These are phyloP conservation scores for Betta splendens DNA, from an alignment of 2,797 vertebrate species.

Conservation along the genomic window DNA sequence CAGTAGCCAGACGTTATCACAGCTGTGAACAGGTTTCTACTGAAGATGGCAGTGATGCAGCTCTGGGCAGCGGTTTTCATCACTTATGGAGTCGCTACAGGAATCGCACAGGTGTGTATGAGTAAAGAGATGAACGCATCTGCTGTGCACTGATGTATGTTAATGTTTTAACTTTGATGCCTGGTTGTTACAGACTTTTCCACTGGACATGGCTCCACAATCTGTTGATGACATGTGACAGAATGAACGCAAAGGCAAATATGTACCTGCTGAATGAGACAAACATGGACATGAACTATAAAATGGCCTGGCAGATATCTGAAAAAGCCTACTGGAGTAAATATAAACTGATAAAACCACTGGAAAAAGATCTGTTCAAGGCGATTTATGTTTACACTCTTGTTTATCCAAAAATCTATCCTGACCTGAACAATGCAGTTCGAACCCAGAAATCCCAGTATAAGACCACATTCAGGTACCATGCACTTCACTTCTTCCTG, in stretches of 20 bases:
- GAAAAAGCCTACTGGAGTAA: too few species aligned
- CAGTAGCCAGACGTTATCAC: not conserved
- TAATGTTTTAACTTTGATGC: not conserved
- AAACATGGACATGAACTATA: conserved; percentile 36
- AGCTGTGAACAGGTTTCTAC: not conserved
- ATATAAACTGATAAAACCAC: conserved; percentile 37
- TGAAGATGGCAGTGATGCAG: not conserved
- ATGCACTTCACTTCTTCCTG: conserved; percentile 53
- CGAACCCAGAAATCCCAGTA: conserved; percentile 32
- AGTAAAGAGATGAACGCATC: not conserved
- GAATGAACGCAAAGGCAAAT: conserved; percentile 44
- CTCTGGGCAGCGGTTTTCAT: conserved; percentile 21
- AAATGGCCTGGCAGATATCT: conserved; percentile 43
- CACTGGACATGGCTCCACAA: conserved; percentile 50
- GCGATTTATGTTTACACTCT: conserved; percentile 53
- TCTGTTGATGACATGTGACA: conserved; percentile 62
- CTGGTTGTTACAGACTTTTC: not conserved
- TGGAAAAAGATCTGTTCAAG: conserved; percentile 42
- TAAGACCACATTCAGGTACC: conserved; percentile 48
- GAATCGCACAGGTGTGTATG: conserved; percentile 25
- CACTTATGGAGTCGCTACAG: conserved; percentile 3
- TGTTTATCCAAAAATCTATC: conserved; percentile 24
- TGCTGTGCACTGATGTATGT: not conserved
- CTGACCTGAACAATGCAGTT: conserved; percentile 53
- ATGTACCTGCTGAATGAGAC: conserved; percentile 49